A percentile compares a stretch with the other conserved stretches of the same genome.
Evolutionary conservation across 2,888 invertebrate genomes (phyloP).

Genomic region (Ametastegia equiseti): DNA sequence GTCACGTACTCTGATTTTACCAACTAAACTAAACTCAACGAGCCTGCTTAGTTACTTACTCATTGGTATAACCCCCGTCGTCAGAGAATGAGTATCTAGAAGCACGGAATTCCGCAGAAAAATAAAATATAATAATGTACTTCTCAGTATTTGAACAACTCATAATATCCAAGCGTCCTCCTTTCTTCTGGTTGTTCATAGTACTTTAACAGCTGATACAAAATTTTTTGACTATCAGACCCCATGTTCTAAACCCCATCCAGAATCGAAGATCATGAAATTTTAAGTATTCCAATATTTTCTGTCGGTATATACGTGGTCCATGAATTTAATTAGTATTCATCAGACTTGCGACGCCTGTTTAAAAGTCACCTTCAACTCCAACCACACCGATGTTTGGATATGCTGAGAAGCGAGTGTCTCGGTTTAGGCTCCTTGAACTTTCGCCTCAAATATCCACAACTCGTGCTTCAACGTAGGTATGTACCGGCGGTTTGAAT

Average conservation of each 20-base stretch:
- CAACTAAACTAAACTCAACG: constrained; percentile 25
- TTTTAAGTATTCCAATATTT: background rate
- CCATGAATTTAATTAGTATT: constrained; percentile 16
- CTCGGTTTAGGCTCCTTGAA: constrained; percentile 29
- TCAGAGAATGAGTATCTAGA: background rate
- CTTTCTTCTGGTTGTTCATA: background rate
- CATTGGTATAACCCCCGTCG: constrained; percentile 2
- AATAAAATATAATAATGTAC: background rate
- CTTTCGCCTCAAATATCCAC: constrained; percentile 16
- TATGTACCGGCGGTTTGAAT: background rate
- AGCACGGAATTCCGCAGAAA: background rate
- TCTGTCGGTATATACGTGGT: background rate
- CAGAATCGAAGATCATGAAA: background rate
- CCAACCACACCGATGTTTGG: constrained; percentile 5
- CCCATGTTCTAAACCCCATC: background rate
- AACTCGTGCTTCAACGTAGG: background rate
- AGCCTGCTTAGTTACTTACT: background rate
- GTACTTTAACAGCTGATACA: background rate
- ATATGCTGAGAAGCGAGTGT: constrained; percentile 1
- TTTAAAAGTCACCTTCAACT: constrained; percentile 28
- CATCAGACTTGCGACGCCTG: background rate
- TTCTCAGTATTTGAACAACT: background rate
- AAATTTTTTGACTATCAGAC: background rate
- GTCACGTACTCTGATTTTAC: constrained; percentile 29
- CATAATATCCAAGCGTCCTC: background rate